A percentile compares a stretch with the other conserved stretches of the same genome.
These are phyloP conservation scores for Diplazon laetatorius DNA, from an alignment of 2,888 invertebrate genomes.

Conservation along the genomic window DNA sequence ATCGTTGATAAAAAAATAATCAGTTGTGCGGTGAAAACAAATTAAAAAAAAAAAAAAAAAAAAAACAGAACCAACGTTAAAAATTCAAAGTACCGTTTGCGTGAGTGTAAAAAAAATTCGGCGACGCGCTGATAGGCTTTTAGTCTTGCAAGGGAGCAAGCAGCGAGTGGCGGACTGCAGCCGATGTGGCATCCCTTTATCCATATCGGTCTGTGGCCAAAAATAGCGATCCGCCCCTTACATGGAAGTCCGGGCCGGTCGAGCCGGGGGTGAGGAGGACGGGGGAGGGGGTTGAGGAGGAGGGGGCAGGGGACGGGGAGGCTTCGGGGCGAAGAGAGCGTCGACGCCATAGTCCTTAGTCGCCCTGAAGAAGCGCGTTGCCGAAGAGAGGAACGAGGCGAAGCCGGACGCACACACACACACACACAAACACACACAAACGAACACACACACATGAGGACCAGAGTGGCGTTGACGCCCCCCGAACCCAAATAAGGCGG, in stretches of 20 bases:
- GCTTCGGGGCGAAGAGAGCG: constrained; percentile 70
- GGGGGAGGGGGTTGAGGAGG: too few relatives aligned
- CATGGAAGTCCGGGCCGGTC: constrained; percentile 80
- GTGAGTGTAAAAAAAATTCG: constrained; percentile 68
- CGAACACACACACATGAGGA: constrained; percentile 67
- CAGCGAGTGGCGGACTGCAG: constrained; percentile 80
- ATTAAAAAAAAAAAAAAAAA: constrained; percentile 45
- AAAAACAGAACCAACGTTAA: constrained; percentile 3
- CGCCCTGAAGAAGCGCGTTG: constrained; percentile 65
- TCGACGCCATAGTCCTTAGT: constrained; percentile 68
- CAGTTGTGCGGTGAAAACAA: background rate
- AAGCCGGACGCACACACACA: constrained; percentile 28
- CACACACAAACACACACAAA: too few relatives aligned
- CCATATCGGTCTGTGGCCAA: constrained; percentile 81
- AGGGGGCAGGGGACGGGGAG: too few relatives aligned
- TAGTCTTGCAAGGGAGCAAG: constrained; percentile 79
- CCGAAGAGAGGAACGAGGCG: constrained; percentile 17
- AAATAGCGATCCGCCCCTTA: constrained; percentile 82
- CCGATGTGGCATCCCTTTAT: constrained; percentile 81
- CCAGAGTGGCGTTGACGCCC: constrained; percentile 74
- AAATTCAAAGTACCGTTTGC: constrained; percentile 68
- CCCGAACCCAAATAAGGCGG: constrained; percentile 80
- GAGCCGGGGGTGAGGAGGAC: too few relatives aligned
- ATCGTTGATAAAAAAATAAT: too few relatives aligned
- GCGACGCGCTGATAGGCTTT: constrained; percentile 73